Evolutionary conservation across 2,888 invertebrate genomes (phyloP), one percentile per base, ranked within the genome.

Genomic region (Drosophila paracracens): DNA sequence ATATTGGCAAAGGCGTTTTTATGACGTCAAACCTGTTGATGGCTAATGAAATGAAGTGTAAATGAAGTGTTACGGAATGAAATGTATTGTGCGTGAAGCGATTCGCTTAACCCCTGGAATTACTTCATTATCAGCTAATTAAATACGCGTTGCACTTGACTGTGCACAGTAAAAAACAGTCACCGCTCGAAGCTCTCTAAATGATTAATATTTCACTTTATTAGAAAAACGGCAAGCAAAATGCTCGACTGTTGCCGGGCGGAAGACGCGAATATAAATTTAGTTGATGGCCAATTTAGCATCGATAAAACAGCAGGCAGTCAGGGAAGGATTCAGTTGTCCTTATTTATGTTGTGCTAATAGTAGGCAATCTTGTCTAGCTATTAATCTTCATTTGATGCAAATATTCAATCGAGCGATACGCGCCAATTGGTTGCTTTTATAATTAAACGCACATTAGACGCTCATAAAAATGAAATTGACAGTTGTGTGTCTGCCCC

Each of bases 391-490:
- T 88, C 76, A 87, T 85, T 82, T 74, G 69, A 43, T 74, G 85
- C 62, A 79, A 76, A 87, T 84, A 79, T 85, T 87, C 82, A 84
- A 88, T 89, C 82, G 82, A 84, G 63, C 77, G 68, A 58, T 43
- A 54, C 61, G 50, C 63, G 48, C 33, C 70, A 50, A 40, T 33
- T 46, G 62, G 61, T 61, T 58, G 61, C 62, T 64, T 63, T 62
- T 51, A 74, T 83, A 85, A 85, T 85, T 89, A 85, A 85, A 81
- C 74, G 38, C 71, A 72, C 89, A 85, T 89, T 85, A 87, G 77
- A 75, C 40, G 77, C 73, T 87, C 89, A 85, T 85, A 79, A 87
- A 89, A 89, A 82, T 89, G 79, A 82, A 89, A 89, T 79, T 89
- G 84, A 54, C 87, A 70, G 64, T 63, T 71, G 62, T 29, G 64